Evolutionary conservation across 2,797 vertebrate genomes (phyloP), one percentile per base, ranked within the genome.

Genomic region (Gymnocypris eckloni): DNA sequence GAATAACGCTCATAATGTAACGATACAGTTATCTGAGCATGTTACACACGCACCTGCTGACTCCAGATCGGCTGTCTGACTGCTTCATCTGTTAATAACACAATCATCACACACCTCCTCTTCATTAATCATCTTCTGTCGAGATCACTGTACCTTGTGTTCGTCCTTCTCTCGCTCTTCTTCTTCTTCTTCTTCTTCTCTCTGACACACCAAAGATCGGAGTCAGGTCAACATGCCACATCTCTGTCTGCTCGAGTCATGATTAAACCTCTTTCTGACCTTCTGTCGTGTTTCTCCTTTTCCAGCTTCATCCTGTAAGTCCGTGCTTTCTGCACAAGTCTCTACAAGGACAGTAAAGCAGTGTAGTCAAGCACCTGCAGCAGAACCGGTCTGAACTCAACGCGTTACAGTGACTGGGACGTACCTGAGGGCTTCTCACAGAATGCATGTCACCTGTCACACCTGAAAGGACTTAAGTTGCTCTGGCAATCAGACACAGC

Each of bases 391-490:
- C 43, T n/a, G 1, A n/a, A 37, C 73, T 7, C 61, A 33, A 15
- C 15, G 61, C 25, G 2, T 20, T 48, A 0, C 33, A 4, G 39
- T 2, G 37, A 33, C 20, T 59, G 20, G 0, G 54, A n/a, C 18
- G 39, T 76, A 33, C 70, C 54, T 75, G 70, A 50, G 25, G 22
- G 16, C 1, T 50, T n/a, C 67, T 71, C 48, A 10, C 22, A 77
- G 59, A 66, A 66, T 54, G 70, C 39, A 48, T 54, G 80, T 52
- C 13, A 70, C 48, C 66, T 54, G 80, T 54, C 75, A 80, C 89
- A 90, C 89, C 90, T 91, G 89, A 86, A 88, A 70, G 45, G n/a
- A 45, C 71, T 82, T 12, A 86, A 87, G 84, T 90, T 80, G 78
- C 52, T 50, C 41, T 33, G 37, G 12, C 41, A 52, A 70, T 61